Conservation (phyloP, 2,888 invertebrate genomes). For the Tenthredo mesomela region DNA sequence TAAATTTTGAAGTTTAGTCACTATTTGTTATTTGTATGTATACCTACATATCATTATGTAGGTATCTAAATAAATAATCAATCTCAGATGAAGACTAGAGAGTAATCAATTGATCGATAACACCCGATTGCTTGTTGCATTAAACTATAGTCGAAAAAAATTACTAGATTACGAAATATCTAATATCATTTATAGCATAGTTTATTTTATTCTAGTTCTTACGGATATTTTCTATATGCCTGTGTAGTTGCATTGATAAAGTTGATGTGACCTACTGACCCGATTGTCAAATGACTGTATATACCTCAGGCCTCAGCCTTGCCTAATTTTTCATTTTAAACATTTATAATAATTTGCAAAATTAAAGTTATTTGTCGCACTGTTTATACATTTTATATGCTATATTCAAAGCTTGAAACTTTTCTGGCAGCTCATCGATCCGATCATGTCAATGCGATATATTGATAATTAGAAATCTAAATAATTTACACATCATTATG, state of each 20-base stretch:
- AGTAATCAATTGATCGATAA: background rate
- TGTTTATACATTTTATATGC: background rate
- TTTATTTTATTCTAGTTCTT: background rate
- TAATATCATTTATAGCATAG: background rate
- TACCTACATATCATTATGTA: background rate
- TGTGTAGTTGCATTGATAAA: conserved; percentile 65
- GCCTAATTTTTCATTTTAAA: conserved; percentile 60
- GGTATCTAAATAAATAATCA: background rate
- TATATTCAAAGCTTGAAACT: background rate
- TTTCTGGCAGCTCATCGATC: background rate
- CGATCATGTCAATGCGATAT: background rate
- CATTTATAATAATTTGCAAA: background rate
- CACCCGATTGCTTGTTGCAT: background rate
- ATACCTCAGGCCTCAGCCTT: conserved; percentile 61
- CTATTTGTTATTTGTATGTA: background rate
- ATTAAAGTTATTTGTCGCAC: background rate
- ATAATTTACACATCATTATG: background rate
- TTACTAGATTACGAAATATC: background rate
- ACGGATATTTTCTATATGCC: conserved; percentile 59
- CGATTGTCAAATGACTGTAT: conserved; percentile 61
- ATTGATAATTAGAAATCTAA: background rate
- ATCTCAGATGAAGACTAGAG: background rate
- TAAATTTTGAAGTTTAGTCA: background rate
- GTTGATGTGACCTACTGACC: conserved; percentile 68
- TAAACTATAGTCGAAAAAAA: background rate